phyloP scores from a whole-genome alignment of 37 sponge, comb jelly and placozoan species.

The Hexactinellida sp. region DNA sequence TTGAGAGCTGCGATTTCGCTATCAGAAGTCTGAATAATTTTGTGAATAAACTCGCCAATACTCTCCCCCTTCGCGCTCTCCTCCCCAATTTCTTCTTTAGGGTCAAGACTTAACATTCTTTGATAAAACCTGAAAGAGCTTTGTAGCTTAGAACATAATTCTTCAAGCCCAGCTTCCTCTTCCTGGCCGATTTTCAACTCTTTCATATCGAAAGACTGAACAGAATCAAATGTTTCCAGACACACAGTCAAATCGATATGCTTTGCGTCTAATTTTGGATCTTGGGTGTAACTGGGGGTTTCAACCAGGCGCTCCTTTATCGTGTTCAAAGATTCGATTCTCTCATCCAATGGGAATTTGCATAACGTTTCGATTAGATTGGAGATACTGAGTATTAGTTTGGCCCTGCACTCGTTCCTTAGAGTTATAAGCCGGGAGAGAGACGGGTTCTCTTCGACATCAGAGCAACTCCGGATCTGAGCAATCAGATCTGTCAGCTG shows the following conservation, averaged over 20 bases:
- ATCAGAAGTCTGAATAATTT: not conserved
- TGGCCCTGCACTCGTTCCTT: too few relatives aligned
- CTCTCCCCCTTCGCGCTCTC: too few relatives aligned
- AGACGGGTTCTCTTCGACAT: too few relatives aligned
- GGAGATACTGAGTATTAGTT: not conserved
- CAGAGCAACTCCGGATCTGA: too few relatives aligned
- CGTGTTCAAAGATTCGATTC: too few relatives aligned
- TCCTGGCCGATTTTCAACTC: not conserved
- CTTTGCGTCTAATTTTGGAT: too few relatives aligned
- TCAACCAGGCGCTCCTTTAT: not conserved
- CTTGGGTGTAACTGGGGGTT: not conserved
- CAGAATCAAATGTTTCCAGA: too few relatives aligned
- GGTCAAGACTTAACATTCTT: not conserved
- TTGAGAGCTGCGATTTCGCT: not conserved
- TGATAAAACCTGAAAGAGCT: not conserved
- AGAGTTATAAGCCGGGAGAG: too few relatives aligned
- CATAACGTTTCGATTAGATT: not conserved
- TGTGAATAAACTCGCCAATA: not conserved
- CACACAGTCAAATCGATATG: too few relatives aligned
- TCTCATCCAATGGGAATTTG: too few relatives aligned
- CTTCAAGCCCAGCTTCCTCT: not conserved
- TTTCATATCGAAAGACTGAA: too few relatives aligned
- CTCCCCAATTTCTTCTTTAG: not conserved
- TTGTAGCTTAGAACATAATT: not conserved
- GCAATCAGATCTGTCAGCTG: too few relatives aligned